phyloP scores from a whole-genome alignment of 2,797 vertebrate genomes.

The Phoxinus dragarum region DNA sequence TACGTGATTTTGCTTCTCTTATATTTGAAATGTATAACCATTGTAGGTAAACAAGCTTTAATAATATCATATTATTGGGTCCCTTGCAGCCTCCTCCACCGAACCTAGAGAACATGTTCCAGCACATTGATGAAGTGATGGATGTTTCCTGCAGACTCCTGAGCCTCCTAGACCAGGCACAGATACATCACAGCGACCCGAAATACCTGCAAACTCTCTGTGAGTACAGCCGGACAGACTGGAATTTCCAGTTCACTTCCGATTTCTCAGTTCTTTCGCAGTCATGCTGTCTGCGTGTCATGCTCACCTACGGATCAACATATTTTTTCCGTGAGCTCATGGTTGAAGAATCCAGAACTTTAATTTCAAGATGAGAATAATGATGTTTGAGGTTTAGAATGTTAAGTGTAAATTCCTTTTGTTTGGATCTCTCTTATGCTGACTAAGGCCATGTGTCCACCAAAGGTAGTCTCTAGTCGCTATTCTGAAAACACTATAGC shows the following conservation, averaged over 20 bases:
- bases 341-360: conserved; percentile 18
- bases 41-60: not conserved
- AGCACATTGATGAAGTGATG: conserved; percentile 86
- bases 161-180: conserved; percentile 79
- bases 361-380: not conserved
- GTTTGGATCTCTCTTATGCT: not conserved
- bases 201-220: conserved; percentile 82
- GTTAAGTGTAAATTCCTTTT: not conserved
- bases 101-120: conserved; percentile 89
- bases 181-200: conserved; percentile 66
- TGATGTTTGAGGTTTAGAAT: not conserved
- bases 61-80: not conserved
- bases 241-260: conserved; percentile 38
- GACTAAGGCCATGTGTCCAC: no score
- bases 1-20: not conserved
- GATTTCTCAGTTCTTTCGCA: not conserved
- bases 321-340: conserved; percentile 3
- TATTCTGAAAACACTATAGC: no score
- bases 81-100: conserved; percentile 81
- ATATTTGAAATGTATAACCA: not conserved
- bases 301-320: not conserved
- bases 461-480: no score
- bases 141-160: conserved; percentile 83
- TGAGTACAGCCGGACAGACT: conserved; percentile 73
- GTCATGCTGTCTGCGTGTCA: not conserved